These are phyloP conservation scores for Tachina lurida DNA, from an alignment of 2,888 invertebrate species.

Conservation along the genomic window DNA sequence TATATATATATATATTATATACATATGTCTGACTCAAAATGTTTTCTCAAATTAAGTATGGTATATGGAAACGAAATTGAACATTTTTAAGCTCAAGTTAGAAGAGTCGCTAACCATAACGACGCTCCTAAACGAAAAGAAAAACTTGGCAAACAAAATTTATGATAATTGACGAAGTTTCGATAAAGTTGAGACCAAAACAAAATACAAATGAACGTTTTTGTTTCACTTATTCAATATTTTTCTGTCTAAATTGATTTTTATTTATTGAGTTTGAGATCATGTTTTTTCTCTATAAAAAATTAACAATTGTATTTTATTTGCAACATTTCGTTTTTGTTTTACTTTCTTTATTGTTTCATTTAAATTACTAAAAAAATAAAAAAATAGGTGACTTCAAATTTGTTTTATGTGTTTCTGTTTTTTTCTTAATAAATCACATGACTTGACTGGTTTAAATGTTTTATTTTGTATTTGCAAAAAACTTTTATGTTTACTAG, in stretches of 20 bases:
- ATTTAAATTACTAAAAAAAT: slow-evolving; percentile 3
- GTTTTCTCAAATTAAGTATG: neutral
- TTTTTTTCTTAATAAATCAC: neutral
- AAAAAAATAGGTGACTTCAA: neutral
- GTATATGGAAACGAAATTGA: neutral
- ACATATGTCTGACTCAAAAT: too few species aligned
- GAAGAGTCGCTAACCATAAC: too few species aligned
- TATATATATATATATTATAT: too few species aligned
- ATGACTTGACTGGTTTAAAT: slow-evolving; percentile 7
- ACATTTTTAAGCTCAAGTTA: neutral
- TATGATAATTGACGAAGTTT: neutral
- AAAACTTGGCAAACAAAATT: neutral
- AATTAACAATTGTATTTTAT: too few species aligned
- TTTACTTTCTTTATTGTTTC: neutral
- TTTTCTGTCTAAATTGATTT: too few species aligned
- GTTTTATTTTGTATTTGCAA: neutral
- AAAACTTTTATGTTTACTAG: neutral
- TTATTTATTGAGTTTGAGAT: too few species aligned
- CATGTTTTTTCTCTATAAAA: too few species aligned
- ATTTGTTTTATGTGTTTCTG: neutral
- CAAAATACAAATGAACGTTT: slow-evolving; percentile 3
- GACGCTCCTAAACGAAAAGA: neutral
- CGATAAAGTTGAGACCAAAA: slow-evolving; percentile 10
- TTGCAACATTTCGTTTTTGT: neutral
- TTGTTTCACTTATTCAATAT: neutral